These are phyloP conservation scores for Cynopterus sphinx DNA, from an alignment of 2,797 vertebrate genomes.

Conservation along the genomic window DNA sequence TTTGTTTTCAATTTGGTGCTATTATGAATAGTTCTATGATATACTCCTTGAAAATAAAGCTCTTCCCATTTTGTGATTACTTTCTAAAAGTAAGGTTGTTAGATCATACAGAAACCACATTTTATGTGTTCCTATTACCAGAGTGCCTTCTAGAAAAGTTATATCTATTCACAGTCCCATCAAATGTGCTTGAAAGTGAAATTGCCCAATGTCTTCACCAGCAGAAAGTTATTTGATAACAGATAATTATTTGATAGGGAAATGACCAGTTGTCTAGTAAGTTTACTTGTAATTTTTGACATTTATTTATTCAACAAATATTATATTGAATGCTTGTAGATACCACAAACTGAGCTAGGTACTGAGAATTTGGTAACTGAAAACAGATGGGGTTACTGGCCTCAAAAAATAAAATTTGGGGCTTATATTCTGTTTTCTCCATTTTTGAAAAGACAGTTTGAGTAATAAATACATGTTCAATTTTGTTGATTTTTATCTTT, in stretches of 20 bases:
- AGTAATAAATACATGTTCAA: neutral
- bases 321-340: neutral
- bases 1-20: slow-evolving; percentile 24
- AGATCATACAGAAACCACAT: neutral
- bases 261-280: neutral
- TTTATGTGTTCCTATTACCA: slow-evolving; percentile 14
- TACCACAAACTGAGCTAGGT: neutral
- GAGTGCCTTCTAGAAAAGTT: neutral
- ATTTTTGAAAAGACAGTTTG: neutral
- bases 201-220: neutral
- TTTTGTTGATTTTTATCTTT: neutral
- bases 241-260: neutral
- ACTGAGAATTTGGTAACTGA: neutral
- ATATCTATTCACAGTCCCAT: neutral
- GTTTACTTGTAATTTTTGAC: neutral
- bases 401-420: neutral
- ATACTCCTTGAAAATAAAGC: slow-evolving; percentile 42
- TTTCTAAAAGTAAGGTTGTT: slow-evolving; percentile 45
- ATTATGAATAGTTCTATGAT: slow-evolving; percentile 54
- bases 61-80: slow-evolving; percentile 44
- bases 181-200: neutral
- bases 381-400: neutral
- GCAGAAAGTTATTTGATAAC: neutral
- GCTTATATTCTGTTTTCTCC: neutral
- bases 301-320: slow-evolving; percentile 17